Conservation (phyloP, 2,888 invertebrate genomes). For the Pristionchus arcanus region DNA sequence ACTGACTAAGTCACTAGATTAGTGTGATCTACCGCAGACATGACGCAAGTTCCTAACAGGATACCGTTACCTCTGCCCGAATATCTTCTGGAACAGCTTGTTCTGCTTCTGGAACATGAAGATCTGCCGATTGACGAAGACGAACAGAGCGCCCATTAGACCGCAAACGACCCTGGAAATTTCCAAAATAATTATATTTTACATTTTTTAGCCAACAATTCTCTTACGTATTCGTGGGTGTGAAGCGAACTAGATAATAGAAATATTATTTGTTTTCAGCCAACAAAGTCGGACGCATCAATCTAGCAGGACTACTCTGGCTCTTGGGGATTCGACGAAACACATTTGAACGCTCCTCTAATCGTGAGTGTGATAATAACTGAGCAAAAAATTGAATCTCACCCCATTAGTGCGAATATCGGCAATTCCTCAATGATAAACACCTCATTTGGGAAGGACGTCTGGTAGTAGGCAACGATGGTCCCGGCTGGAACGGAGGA, state of each 20-base stretch:
- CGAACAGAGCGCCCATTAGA: constrained; percentile 55
- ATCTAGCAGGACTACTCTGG: no score
- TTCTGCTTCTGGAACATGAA: constrained; percentile 55
- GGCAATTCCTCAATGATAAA: constrained; percentile 54
- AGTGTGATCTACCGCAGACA: no score
- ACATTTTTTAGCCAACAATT: neutral
- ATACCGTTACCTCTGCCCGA: constrained; percentile 40
- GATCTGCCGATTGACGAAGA: constrained; percentile 49
- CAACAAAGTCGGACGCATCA: no score
- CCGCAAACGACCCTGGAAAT: constrained; percentile 31
- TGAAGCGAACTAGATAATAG: no score
- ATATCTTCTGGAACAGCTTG: constrained; percentile 36
- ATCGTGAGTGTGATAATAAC: neutral
- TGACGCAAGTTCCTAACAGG: no score
- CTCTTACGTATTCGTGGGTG: no score
- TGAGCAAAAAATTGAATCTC: neutral
- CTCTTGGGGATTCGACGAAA: neutral
- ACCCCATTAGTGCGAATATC: constrained; percentile 55
- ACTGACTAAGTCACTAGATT: no score
- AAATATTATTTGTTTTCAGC: no score
- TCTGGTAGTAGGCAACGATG: constrained; percentile 57
- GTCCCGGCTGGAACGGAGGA: constrained; percentile 52
- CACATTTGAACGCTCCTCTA: neutral
- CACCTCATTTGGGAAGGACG: constrained; percentile 55
- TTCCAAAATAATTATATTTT: no score